Evolutionary conservation across 2,113 vertebrate genomes (phyloP), one percentile per base, ranked within the genome.

Genomic region (Aldabrachelys gigantea): DNA sequence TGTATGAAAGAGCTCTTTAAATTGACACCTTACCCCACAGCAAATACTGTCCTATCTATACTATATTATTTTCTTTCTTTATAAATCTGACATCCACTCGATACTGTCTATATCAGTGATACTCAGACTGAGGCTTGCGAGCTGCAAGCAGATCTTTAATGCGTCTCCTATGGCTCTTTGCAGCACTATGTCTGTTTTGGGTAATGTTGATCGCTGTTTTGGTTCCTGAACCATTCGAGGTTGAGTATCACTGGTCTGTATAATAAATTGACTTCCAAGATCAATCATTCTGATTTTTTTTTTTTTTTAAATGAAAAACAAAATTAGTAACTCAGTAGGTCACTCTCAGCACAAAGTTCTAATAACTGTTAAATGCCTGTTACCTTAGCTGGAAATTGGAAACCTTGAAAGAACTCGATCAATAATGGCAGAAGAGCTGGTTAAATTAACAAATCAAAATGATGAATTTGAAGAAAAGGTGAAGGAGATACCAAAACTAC

Each of bases 381-480:
- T 95, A 27, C 50, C 38, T 84, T 95, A 99, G 99, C 85, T 99
- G 93, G 99, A 99, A 98, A 99, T 99, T 89, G 97, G 98, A 57
- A 98, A 93, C 96, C 98, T 99, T 92, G 99, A 99, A 98, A 99
- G 99, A 98, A 99, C 99, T 80, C 99, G 99, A 59, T 98, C 99
- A 5, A 98, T 99, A 97, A 99, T 99, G 98, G 98, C 99, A 21
- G 99, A 99, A 96, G 99, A 99, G 78, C 97, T 99, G 47, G 99
- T 99, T 94, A 99, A 99, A 92, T 98, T 99, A 98, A 99, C 99
- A 93, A 99, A 98, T 98, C 98, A 99, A 96, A 99, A 99, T 6
- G 99, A 99, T n/a, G 99, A 99, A 22, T 98, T 99, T 92, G 99
- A 99, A 95, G 99, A 99, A 95, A 99, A 99, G 79, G 99, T 99